A percentile compares a stretch with the other conserved stretches of the same genome.
These are phyloP conservation scores for Taphrorychus bicolor DNA, from an alignment of 2,888 invertebrate species.

Conservation along the genomic window DNA sequence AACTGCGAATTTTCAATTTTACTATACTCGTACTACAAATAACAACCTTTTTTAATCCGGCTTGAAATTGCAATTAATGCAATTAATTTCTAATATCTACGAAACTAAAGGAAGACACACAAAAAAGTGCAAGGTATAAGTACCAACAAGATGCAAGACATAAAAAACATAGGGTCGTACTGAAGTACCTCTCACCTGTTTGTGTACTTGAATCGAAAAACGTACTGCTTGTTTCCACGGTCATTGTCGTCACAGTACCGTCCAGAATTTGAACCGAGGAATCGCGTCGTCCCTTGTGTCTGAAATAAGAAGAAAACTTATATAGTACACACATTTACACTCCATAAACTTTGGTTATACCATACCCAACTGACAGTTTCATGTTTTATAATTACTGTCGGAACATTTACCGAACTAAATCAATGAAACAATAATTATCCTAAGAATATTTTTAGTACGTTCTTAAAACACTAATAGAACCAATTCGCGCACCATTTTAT, in stretches of 20 bases:
- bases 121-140: conserved; percentile 30
- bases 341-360: neutral
- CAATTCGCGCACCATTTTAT: no score
- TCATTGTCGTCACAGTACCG: conserved; percentile 91
- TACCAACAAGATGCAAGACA: no score
- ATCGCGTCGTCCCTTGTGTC: conserved; percentile 76
- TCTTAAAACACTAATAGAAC: no score
- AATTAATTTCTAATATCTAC: no score
- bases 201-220: conserved; percentile 93
- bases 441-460: no score
- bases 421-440: no score
- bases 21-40: no score
- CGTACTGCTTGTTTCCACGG: conserved; percentile 90
- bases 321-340: neutral
- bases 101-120: conserved; percentile 17
- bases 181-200: conserved; percentile 73
- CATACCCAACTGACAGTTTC: neutral
- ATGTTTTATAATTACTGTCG: no score
- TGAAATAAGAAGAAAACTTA: conserved; percentile 9
- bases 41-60: no score
- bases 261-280: conserved; percentile 91
- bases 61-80: no score
- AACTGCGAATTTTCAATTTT: no score
- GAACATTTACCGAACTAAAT: no score
- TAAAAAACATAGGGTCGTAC: conserved; percentile 15